Evolutionary conservation across 2,797 vertebrate genomes (phyloP).

Genomic region (Pangasius sanitwongsei): DNA sequence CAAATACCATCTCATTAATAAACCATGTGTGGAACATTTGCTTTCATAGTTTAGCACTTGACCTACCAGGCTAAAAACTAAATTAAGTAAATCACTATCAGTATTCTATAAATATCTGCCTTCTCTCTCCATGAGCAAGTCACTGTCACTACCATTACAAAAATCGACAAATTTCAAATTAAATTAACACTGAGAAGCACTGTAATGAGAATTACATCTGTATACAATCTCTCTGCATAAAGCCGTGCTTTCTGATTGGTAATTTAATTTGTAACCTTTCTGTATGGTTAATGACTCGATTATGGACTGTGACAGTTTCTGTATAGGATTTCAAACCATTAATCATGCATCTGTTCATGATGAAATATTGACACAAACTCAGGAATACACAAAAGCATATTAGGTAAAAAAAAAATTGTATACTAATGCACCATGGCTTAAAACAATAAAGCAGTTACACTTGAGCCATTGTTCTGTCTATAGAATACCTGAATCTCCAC

Average conservation of each 20-base stretch:
- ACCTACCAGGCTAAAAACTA: background rate
- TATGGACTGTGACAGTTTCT: background rate
- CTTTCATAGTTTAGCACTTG: background rate
- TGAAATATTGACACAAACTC: background rate
- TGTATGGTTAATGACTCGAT: background rate
- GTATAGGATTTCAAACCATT: background rate
- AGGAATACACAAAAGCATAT: background rate
- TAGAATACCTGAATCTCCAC: too few relatives aligned
- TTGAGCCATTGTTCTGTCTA: background rate
- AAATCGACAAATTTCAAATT: background rate
- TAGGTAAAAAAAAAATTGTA: background rate
- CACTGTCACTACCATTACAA: background rate
- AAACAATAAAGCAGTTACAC: background rate
- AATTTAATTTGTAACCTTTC: background rate
- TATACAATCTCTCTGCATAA: background rate
- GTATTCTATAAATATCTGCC: background rate
- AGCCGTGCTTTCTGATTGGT: background rate
- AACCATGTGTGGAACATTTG: background rate
- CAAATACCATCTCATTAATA: background rate
- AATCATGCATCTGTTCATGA: background rate
- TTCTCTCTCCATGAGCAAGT: background rate
- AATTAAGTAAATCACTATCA: background rate
- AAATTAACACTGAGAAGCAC: background rate
- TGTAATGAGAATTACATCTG: background rate
- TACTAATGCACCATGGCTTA: background rate